Conservation (phyloP, 2,888 invertebrate species). For the Caenorhabditis sp. region DNA sequence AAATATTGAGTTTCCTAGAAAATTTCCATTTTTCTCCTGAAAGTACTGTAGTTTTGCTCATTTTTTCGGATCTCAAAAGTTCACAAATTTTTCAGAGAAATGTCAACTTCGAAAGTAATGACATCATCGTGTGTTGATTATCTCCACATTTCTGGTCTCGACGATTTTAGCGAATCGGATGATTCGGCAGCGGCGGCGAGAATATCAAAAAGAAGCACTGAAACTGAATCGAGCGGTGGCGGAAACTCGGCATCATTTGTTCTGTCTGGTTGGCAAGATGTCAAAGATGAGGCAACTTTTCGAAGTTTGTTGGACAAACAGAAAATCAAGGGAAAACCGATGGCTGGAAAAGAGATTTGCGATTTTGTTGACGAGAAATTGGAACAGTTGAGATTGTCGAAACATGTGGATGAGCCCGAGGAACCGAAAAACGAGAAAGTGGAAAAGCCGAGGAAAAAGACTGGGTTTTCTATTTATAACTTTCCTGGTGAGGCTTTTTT, state of each 20-base stretch:
- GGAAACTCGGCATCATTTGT: constrained; percentile 31
- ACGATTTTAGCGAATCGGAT: constrained; percentile 34
- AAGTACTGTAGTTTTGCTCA: no score
- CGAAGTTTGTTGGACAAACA: constrained; percentile 29
- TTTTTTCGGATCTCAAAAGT: no score
- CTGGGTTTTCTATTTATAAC: constrained; percentile 30
- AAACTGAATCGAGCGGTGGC: constrained; percentile 34
- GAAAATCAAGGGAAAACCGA: constrained; percentile 20
- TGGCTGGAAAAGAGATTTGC: constrained; percentile 6
- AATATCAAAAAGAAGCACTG: constrained; percentile 4
- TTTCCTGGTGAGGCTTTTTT: no score
- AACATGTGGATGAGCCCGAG: constrained; percentile 14
- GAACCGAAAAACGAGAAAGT: constrained; percentile 4
- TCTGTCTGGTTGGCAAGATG: constrained; percentile 46
- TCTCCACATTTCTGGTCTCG: constrained; percentile 63
- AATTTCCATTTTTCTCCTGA: no score
- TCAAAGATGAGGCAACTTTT: constrained; percentile 12
- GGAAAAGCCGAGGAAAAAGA: constrained; percentile 3
- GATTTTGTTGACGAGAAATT: constrained; percentile 13
- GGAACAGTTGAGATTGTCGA: background rate
- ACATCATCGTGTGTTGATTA: constrained; percentile 63
- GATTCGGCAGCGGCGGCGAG: background rate
- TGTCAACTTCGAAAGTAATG: constrained; percentile 48
- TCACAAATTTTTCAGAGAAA: constrained; percentile 21
- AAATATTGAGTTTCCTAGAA: no score